Evolutionary conservation across 2,113 vertebrate species (phyloP), one percentile per base, ranked within the genome.

Genomic region (Melanerpes aurifrons): DNA sequence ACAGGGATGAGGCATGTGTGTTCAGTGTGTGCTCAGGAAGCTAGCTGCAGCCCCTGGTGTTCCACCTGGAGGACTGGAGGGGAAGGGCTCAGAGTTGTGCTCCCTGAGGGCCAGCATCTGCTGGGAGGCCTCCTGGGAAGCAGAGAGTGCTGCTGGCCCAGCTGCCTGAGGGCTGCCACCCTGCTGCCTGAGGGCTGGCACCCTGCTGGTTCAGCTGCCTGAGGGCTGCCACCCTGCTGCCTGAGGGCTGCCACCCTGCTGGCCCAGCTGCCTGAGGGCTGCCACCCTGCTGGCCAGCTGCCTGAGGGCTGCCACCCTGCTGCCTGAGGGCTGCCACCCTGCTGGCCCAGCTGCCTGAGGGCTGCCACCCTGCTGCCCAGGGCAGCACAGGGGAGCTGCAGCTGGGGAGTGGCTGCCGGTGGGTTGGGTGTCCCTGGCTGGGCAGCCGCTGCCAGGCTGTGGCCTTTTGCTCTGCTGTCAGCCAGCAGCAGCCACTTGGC

Each of bases 1-100:
- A 21, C 11, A 40, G 57, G 82, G 75, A 4, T 8, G 16, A 18
- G 1, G 1, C 35, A 28, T 24, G 10, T 0, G 0, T 9, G 9
- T 67, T 10, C 13, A 72, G 54, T 53, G 19, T 21, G 19, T 20
- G 32, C 37, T 93, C 12, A 47, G 43, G 82, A 83, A 19, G 32
- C 5, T 66, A 26, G 32, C 28, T 21, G 5, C 50, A 63, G 40
- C n/a, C 64, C 79, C 79, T 66, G 63, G 15, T 69, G 57, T 79
- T 66, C 17, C 56, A n/a, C 22, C 70, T 17, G 66, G 45, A 57
- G 7, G 56, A 70, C 50, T 50, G 59, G 59, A 75, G 0, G 0
- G 13, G 7, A 67, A 28, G 25, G 66, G 40, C 22, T 80, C 81
- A 14, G 48, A 92, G 47, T 68, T 64, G 37, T 13, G 4, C 12